Base-by-base conservation (phyloP, 2,113 vertebrate species). In the Rhinoptilus africanus region DNA sequence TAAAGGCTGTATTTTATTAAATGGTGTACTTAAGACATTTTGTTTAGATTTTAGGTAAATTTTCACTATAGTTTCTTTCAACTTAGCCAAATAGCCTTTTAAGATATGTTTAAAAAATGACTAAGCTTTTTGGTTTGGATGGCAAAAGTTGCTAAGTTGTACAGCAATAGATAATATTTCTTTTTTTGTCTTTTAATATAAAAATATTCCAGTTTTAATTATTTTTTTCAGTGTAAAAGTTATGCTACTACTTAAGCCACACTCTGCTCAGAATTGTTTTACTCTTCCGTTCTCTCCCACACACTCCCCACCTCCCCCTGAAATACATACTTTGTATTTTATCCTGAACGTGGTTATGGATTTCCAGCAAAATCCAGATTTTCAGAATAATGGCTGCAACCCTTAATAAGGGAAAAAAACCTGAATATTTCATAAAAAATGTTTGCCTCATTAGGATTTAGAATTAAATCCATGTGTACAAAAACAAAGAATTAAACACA, bases 271-370 rank as follows among this genome's bases (percentile, higher is more conserved):
- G 20, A 59, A 41, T 16, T 47, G 24, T 21, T 75, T 66, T 79
- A 50, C 21, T 39, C 3, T 53, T 5, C 1, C 11, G 11, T 39
- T 39, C 39, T 39, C 7, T 11, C 7, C 4, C 1, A n/a, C 8
- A 8, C 6, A n/a, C 39, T 39, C 39, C 9, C 6, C 22, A 2
- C 47, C 24, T 22, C 16, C 37, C 13, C 15, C 47, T 39, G 39
- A 51, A 37, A 59, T 35, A 85, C 32, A 35, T 57, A 21, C 7
- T 35, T 76, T n/a, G 2, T 9, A 67, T 86, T 85, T 82, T 41
- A 35, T 72, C 16, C 11, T 45, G 16, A 63, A 62, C 43, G 19
- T 24, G 2, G 20, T 43, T 39, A 63, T 5, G 5, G 30, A 56
- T 45, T 81, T 74, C 34, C 39, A 87, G 37, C 9, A 90, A 90